Base-by-base conservation (phyloP, 2,888 invertebrate genomes). In the Hermaeophaga mercurialis region DNA sequence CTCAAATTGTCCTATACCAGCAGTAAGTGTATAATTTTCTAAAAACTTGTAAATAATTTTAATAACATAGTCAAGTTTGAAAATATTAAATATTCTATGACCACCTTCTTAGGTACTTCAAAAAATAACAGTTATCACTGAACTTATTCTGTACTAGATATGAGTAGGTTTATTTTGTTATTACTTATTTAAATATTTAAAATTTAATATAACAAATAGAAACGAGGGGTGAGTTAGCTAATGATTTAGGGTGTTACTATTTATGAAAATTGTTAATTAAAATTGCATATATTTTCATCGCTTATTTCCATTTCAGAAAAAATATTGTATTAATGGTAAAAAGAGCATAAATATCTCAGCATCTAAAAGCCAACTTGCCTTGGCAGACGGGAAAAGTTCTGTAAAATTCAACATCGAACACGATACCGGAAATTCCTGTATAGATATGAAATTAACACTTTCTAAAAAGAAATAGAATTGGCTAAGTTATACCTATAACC, bases 301-400 rank as follows among this genome's bases (percentile, higher is more conserved):
- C n/a, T n/a, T n/a, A n/a, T n/a, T 39, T 48, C 49, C 28, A 48
- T 67, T 62, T 34, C 59, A 70, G 67, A 54, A 70, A 70, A 76
- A 66, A 64, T 73, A 61, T 71, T 80, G 80, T 54, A 67, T 73
- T 33, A 68, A 73, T 28, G 73, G 75, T 0, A 65, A 67, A 3
- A 76, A 77, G 19, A 73, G 66, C 19, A 69, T 79, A 1, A 78
- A 75, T 52, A 34, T 80, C 7, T 71, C 73, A n/a, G 78, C 77
- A 58, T 80, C 74, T 61, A 80, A 80, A 59, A 69, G 75, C 18
- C 73, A 80, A 66, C 56, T 80, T 44, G 71, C 76, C 45, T 71
- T 80, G 72, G 78, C 74, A 0, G 74, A 74, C 11, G 80, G 80
- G 22, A 73, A 71, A 41, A 66, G 78, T 9, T 70, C 74, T 5